Base-by-base conservation (phyloP, 2,888 invertebrate species). In the Gasteruption jaculator region DNA sequence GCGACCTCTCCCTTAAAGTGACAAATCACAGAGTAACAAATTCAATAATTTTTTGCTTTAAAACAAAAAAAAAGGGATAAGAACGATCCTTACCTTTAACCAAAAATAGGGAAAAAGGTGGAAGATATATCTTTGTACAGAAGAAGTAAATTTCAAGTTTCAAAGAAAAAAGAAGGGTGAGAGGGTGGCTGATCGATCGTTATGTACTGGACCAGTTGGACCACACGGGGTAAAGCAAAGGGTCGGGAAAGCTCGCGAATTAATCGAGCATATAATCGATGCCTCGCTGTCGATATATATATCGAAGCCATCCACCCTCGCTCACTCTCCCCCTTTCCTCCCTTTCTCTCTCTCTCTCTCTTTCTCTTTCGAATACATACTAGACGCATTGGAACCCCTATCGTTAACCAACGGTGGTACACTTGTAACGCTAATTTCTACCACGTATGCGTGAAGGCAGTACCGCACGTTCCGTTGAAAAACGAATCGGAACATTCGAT, bases 221-320 rank as follows among this genome's bases (percentile, higher is more conserved):
- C 41, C 45, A 38, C 42, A 42, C 41, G 41, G 48, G 39, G 26
- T 45, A 27, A 45, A 54, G 51, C 53, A 57, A 54, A 60, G 54
- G 59, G 60, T 57, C 56, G 60, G 14, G 54, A 45, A 60, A 54
- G 58, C 58, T 57, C 55, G 61, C 63, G 61, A 68, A 68, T 68
- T 67, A 68, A 68, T 68, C 68, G 68, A 68, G 68, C 67, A 63
- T 64, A 68, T 68, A 68, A 68, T 68, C 67, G 68, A 68, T 68
- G 65, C 61, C 58, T 51, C 53, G 53, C 52, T 57, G 58, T 60
- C 58, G 62, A 62, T 65, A 54, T 49, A 51, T 50, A 45, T 54
- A 50, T 52, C 47, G 50, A 55, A 57, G 40, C 53, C 41, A 51
- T 51, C 48, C 56, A 50, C 45, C 47, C 48, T 55, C 56, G 54